Evolutionary conservation across 2,888 invertebrate species (phyloP), one percentile per base, ranked within the genome.

Genomic region (Nomada lathburiana): DNA sequence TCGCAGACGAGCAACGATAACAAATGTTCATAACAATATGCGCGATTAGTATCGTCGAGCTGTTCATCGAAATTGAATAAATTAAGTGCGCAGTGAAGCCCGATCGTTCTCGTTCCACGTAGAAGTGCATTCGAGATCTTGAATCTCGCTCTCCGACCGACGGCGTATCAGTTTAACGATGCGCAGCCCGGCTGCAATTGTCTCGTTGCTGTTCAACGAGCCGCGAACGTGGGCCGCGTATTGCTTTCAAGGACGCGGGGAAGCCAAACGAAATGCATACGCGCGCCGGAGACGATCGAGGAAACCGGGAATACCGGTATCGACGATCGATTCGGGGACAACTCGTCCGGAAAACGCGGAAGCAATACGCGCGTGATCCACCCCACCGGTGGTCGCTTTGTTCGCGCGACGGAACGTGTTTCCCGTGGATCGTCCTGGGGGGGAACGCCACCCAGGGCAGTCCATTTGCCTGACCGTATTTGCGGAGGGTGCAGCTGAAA

Each of bases 391-490:
- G 59, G 60, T 50, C 65, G 67, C 52, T 78, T 71, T 23, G 60
- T 76, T 76, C 50, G 80, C 29, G 60, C 42, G 53, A 64, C 55
- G 47, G 16, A 47, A 47, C 47, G 47, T 4, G 47, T 63, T 57
- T 59, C 53, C 29, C 42, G 20, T 29, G 50, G 57, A 53, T 76
- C 47, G 62, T 0, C 63, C 64, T 55, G 63, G 72, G 75, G 59
- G 63, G 72, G 75, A 75, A 69, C 50, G 65, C 29, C 80, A 23
- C 50, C 47, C 60, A 20, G 69, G 75, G 76, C 73, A 53, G 70
- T 86, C 80, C 83, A 86, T 86, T 83, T 78, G 67, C 73, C 67
- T 69, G 29, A 59, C 20, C 60, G 83, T 80, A 76, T 85, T 85
- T 82, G 78, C 69, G 44, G 70, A 74, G 67, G 74, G 76, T 71